Evolutionary conservation across 2,797 vertebrate species (phyloP).

Genomic region (Spatula versicolor): DNA sequence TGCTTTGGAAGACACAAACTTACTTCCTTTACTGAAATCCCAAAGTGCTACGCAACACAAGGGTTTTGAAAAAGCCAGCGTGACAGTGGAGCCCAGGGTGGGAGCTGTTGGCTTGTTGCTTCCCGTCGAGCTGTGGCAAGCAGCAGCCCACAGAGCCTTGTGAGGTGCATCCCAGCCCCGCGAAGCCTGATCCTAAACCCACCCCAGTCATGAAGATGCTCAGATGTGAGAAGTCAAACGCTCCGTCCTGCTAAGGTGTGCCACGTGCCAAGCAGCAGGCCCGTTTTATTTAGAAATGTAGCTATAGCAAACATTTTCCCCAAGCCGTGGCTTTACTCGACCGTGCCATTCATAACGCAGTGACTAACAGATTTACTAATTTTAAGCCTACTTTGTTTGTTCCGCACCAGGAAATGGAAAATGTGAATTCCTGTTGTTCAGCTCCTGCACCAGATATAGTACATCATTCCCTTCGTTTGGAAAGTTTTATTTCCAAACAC

Average conservation of each 20-base stretch:
- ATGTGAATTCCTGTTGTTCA: conserved; percentile 9
- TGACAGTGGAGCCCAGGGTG: accelerated
- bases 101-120: neutral
- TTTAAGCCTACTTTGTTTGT: conserved; percentile 41
- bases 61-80: neutral
- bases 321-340: neutral
- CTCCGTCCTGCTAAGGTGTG: neutral
- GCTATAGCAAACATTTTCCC: neutral
- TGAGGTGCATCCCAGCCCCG: neutral
- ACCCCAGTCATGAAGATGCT: neutral
- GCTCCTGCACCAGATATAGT: neutral
- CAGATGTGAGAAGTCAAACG: neutral
- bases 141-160: neutral
- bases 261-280: neutral
- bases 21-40: neutral
- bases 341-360: neutral
- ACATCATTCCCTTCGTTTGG: neutral
- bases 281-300: neutral
- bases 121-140: neutral
- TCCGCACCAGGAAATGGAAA: conserved; percentile 44
- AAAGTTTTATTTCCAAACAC: neutral
- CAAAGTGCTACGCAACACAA: accelerated
- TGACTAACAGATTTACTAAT: conserved; percentile 20
- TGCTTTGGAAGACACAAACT: neutral
- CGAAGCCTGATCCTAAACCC: neutral